A percentile compares a stretch with the other conserved stretches of the same genome.
Evolutionary conservation across 2,113 vertebrate genomes (phyloP).

Genomic region (Sander vitreus): DNA sequence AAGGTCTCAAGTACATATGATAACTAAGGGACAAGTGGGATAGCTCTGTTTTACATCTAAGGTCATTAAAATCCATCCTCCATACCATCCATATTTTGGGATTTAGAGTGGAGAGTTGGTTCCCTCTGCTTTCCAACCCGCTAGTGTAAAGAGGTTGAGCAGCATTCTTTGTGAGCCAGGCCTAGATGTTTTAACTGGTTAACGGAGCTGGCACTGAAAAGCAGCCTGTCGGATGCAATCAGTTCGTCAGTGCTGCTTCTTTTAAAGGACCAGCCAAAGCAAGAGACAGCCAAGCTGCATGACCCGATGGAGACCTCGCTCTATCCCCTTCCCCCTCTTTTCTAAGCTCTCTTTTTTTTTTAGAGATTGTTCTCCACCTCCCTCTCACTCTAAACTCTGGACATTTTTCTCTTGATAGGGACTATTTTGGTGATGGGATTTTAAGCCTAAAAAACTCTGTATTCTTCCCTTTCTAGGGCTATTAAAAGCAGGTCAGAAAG

Average conservation of each 20-base stretch:
- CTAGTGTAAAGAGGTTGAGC: slow-evolving; percentile 15
- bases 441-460: slow-evolving; percentile 13
- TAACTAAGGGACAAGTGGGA: neutral
- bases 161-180: slow-evolving; percentile 51
- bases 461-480: neutral
- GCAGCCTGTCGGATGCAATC: slow-evolving; percentile 79
- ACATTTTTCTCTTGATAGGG: slow-evolving; percentile 7
- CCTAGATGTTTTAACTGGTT: slow-evolving; percentile 68
- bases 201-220: slow-evolving; percentile 64
- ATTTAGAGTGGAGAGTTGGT: slow-evolving; percentile 6
- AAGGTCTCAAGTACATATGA: neutral
- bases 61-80: neutral
- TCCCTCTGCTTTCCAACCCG: slow-evolving; percentile 8
- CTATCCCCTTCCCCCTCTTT: slow-evolving; percentile 16
- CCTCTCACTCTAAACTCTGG: slow-evolving; percentile 7
- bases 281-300: slow-evolving; percentile 61
- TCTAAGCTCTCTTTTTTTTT: neutral
- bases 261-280: slow-evolving; percentile 66
- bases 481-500: neutral
- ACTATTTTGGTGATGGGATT: slow-evolving; percentile 34
- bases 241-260: slow-evolving; percentile 58
- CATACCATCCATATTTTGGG: neutral
- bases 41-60: slow-evolving; percentile 3
- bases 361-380: slow-evolving; percentile 15
- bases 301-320: slow-evolving; percentile 45